Evolutionary conservation across 2,113 vertebrate genomes (phyloP).

Genomic region (Pardalotus punctatus): DNA sequence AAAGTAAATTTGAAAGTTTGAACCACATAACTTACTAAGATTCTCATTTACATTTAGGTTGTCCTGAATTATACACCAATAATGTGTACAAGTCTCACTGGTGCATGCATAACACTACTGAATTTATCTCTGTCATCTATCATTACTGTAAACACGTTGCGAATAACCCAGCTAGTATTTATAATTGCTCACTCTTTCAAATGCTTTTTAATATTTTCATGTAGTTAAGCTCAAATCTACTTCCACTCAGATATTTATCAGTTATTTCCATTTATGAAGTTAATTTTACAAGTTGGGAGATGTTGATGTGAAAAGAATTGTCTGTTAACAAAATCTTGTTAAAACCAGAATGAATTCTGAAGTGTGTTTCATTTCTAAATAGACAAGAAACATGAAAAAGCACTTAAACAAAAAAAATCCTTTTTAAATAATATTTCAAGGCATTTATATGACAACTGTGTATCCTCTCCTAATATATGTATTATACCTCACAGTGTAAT

Average conservation of each 20-base stretch:
- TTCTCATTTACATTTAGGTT: not conserved
- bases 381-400: not conserved
- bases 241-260: not conserved
- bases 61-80: not conserved
- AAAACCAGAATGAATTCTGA: not conserved
- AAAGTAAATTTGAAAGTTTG: not conserved
- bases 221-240: not conserved
- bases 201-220: not conserved
- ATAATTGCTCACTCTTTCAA: not conserved
- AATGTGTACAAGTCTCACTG: not conserved
- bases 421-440: not conserved
- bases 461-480: rapidly evolving
- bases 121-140: not conserved
- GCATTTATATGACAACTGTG: rapidly evolving
- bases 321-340: not conserved
- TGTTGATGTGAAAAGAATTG: not conserved
- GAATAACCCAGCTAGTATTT: not conserved
- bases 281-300: not conserved
- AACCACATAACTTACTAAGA: not conserved
- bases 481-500: not conserved
- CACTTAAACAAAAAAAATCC: rapidly evolving
- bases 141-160: not conserved
- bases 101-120: not conserved
- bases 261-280: not conserved
- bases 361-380: not conserved